Base-by-base conservation (phyloP, 2,113 vertebrate genomes). In the Paratilapia polleni region DNA sequence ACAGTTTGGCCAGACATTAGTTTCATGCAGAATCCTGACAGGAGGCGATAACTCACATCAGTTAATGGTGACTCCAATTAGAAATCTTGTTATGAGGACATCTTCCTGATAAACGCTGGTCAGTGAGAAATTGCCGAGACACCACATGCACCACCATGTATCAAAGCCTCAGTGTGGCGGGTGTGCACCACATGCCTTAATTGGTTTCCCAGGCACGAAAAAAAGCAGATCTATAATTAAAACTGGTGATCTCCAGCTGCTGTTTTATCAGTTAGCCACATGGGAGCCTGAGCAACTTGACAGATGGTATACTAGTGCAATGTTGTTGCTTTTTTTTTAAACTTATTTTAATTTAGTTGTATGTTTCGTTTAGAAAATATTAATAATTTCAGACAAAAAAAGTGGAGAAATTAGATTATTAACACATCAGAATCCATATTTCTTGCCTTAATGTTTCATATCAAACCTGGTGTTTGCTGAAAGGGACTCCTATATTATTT, bases 181-280 rank as follows among this genome's bases (percentile, higher is more conserved):
- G 34, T 36, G 75, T 2, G 52, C 74, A 20, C 31, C 4, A 5
- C 81, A 78, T 8, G 79, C 64, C 17, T 81, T 90, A 91, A 91
- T 91, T 92, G 78, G 83, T 84, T 90, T 89, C 76, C 47, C 19
- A 84, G 66, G 66, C 85, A 80, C 54, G 41, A 15, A 54, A 79
- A 80, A 83, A 86, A 63, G 19, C 28, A 28, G 34, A 81, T 83
- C 61, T 88, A 83, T 89, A 87, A 89, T 90, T 91, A 92, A 90
- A 89, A 68, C 56, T 1, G 17, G 75, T 64, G 68, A 84, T 83
- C 61, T 81, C 80, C 58, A 49, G 81, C 84, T 87, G 85, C 74
- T 85, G 82, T 61, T 82, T 75, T 59, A 64, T 79, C 78, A 68
- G 86, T 81, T 19, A 74, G 43, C 70, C 59, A 74, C 83, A 79